A percentile compares a stretch with the other conserved stretches of the same genome.
Conservation (phyloP, 2,113 vertebrate genomes). For the Campylomormyrus numenius region DNA sequence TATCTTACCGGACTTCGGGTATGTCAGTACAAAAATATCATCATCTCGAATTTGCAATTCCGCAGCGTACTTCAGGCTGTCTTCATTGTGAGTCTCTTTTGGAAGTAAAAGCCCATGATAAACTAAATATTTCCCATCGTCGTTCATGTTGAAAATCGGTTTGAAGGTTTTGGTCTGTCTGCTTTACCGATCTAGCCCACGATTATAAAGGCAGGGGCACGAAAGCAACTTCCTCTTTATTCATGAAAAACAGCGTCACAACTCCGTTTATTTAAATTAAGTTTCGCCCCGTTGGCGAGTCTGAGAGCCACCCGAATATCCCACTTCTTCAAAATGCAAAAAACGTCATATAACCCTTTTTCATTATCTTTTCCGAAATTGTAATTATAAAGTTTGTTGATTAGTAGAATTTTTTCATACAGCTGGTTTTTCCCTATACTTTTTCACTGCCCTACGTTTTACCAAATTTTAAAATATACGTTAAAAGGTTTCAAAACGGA, state of each 20-base stretch:
- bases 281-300: not conserved
- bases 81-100: constrained; percentile 31
- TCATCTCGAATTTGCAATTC: constrained; percentile 50
- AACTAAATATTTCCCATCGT: constrained; percentile 23
- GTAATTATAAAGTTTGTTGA: not conserved
- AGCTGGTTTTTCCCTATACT: not conserved
- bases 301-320: not conserved
- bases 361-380: not conserved
- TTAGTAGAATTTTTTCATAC: not conserved
- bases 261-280: not conserved
- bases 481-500: not conserved
- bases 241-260: not conserved
- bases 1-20: constrained; percentile 44
- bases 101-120: constrained; percentile 48
- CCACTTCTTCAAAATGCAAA: not conserved
- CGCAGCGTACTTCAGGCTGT: constrained; percentile 53
- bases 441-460: not conserved
- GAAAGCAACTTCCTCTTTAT: not conserved
- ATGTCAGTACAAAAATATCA: constrained; percentile 59
- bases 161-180: not conserved
- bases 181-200: not conserved
- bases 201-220: not conserved
- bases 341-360: not conserved
- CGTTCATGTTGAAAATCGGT: not conserved
- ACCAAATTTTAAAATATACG: not conserved